Base-by-base conservation (phyloP, 2,888 invertebrate species). In the Eueremaeus valkanovi region DNA sequence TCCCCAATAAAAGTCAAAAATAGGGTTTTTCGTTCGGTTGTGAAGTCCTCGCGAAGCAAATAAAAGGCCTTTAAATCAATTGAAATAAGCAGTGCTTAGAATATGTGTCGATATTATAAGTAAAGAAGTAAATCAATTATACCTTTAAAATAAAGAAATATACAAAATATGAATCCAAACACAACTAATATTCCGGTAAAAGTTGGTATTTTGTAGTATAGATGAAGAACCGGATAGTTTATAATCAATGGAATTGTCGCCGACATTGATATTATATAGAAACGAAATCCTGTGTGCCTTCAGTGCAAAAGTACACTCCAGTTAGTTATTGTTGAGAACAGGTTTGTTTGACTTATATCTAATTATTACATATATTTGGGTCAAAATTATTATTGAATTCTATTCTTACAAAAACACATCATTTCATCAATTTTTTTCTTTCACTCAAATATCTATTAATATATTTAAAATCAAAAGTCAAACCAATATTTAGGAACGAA, bases 1-100 rank as follows among this genome's bases (percentile, higher is more conserved):
- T 1, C 88, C 88, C 81, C 87, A 85, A 81, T 87, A 88, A 80
- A 86, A 87, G 78, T 88, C 86, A 79, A 85, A 86, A 24, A 86
- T 79, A 49, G 82, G 77, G 76, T 83, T 84, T 3, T 83, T 83
- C 21, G 83, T 81, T 18, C 82, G 80, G 1, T 84, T 83, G 63
- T 80, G 80, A 76, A 84, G 84, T 0, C 81, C 79, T 21, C 82
- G 79, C 0, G 84, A 83, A 0, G 84, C 85, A 1, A 78, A 75
- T 45, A 79, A 78, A 16, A 81, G 76, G 24, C 70, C 70, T 70
- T 11, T 0, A 27, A 45, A 33, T 31, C 18, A 33, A 13, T 31
- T 29, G 31, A 61, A 18, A n/a, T n/a, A n/a, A n/a, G n/a, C n/a
- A n/a, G n/a, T n/a, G n/a, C n/a, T n/a, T n/a, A n/a, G n/a, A n/a